phyloP scores from a whole-genome alignment of 2,888 invertebrate genomes.

The Bembecia ichneumoniformis region DNA sequence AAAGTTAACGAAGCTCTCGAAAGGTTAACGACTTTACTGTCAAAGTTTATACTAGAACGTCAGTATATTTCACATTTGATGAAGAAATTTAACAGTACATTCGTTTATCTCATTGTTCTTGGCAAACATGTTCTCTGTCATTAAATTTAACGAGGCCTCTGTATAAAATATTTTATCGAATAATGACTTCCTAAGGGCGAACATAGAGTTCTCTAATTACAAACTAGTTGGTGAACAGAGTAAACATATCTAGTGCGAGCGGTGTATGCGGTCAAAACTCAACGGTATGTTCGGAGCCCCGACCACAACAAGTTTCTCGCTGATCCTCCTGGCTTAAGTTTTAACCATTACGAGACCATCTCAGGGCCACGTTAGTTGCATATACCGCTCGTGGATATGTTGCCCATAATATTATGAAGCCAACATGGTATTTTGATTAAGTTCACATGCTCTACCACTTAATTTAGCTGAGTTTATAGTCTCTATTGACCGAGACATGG shows the following conservation, averaged over 20 bases:
- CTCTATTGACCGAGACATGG: neutral
- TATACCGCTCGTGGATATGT: slow-evolving; percentile 6
- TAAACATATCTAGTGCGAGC: slow-evolving; percentile 37
- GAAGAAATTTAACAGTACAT: no score
- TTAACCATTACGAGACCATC: slow-evolving; percentile 10
- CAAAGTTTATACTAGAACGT: neutral
- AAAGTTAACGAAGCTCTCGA: neutral
- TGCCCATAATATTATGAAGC: slow-evolving; percentile 7
- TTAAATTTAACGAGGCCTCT: neutral
- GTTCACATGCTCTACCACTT: slow-evolving; percentile 7
- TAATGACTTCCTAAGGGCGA: slow-evolving; percentile 25
- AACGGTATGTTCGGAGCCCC: slow-evolving; percentile 6
- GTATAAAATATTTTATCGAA: neutral
- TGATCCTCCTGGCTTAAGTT: slow-evolving; percentile 17
- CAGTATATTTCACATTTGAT: neutral
- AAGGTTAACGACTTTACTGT: neutral
- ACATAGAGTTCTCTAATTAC: slow-evolving; percentile 40
- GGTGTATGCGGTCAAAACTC: slow-evolving; percentile 34
- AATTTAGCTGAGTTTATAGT: neutral
- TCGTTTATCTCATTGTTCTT: no score
- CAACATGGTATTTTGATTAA: slow-evolving; percentile 9
- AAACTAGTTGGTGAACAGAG: slow-evolving; percentile 33
- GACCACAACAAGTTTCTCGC: slow-evolving; percentile 16
- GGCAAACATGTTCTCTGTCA: neutral
- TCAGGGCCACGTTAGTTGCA: slow-evolving; percentile 3